Percentiles rank a stretch among this genome's conserved stretches.
These are phyloP conservation scores for Macrocentrus cingulum DNA, from an alignment of 1,140 invertebrate genomes.

Conservation along the genomic window DNA sequence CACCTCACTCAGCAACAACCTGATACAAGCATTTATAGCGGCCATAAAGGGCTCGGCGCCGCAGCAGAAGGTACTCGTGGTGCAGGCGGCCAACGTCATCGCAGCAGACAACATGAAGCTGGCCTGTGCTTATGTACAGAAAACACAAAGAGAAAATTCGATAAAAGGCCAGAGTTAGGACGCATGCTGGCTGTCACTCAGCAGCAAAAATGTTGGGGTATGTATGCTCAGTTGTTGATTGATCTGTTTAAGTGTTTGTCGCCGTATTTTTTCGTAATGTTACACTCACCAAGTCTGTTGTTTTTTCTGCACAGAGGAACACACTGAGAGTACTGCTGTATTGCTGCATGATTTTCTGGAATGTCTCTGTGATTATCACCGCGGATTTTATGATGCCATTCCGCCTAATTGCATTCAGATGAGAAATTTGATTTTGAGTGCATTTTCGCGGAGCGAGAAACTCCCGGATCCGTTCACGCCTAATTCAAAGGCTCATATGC, in stretches of 20 bases:
- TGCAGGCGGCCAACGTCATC: slow-evolving; percentile 82
- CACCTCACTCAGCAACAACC: slow-evolving; percentile 80
- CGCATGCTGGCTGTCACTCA: slow-evolving; percentile 88
- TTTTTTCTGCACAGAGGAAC: slow-evolving; percentile 95
- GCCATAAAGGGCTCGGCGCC: slow-evolving; percentile 69
- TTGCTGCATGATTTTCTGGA: slow-evolving; percentile 98
- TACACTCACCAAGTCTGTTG: slow-evolving; percentile 90
- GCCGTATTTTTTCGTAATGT: slow-evolving; percentile 96
- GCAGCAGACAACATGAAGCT: slow-evolving; percentile 96
- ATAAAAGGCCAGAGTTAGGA: slow-evolving; percentile 85
- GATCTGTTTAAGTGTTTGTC: slow-evolving; percentile 96
- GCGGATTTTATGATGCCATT: slow-evolving; percentile 99
- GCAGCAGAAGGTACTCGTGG: slow-evolving; percentile 86
- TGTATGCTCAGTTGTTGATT: slow-evolving; percentile 89
- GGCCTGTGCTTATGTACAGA: slow-evolving; percentile 96
- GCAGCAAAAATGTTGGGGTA: slow-evolving; percentile 82
- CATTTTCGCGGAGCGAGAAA: slow-evolving; percentile 97
- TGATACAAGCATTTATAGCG: slow-evolving; percentile 79
- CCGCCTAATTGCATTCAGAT: slow-evolving; percentile 99
- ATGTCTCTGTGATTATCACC: slow-evolving; percentile 98
- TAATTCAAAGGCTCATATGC: slow-evolving; percentile 94
- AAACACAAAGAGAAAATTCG: slow-evolving; percentile 92
- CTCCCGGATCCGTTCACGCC: slow-evolving; percentile 98
- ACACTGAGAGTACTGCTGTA: slow-evolving; percentile 92
- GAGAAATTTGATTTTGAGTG: slow-evolving; percentile 96